A percentile compares a stretch with the other conserved stretches of the same genome.
Evolutionary conservation across 2,888 invertebrate species (phyloP).

Genomic region (Cotesia congregata): DNA sequence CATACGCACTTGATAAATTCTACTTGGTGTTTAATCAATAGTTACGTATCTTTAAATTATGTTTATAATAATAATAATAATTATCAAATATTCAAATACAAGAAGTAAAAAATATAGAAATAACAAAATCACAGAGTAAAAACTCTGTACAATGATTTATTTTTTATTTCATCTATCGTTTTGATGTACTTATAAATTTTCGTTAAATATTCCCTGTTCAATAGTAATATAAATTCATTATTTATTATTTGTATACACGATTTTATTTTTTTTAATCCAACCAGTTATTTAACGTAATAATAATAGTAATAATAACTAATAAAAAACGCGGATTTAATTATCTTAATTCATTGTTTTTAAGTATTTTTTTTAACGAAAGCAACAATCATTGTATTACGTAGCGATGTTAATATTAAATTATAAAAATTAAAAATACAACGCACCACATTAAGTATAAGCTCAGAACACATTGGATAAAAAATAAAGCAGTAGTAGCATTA

Average conservation of each 20-base stretch:
- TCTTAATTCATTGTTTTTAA: not conserved
- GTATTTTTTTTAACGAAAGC: conserved; percentile 1
- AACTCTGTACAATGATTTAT: conserved; percentile 17
- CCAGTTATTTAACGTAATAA: too few species aligned
- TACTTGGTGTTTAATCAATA: conserved; percentile 13
- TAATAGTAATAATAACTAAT: too few species aligned
- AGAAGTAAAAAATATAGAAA: not conserved
- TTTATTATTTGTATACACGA: too few species aligned
- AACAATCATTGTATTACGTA: conserved; percentile 4
- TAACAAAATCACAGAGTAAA: conserved; percentile 34
- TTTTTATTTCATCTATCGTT: conserved; percentile 14
- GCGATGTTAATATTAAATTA: conserved; percentile 10
- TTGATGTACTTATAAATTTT: conserved; percentile 8
- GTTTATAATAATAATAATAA: conserved; percentile 39
- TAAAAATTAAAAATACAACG: conserved; percentile 5
- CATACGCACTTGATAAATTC: conserved; percentile 13
- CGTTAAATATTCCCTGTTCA: not conserved
- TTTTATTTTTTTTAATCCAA: too few species aligned
- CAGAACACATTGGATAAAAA: not conserved
- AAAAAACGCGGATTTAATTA: not conserved
- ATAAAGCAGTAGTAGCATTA: conserved; percentile 5
- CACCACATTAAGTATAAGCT: conserved; percentile 7
- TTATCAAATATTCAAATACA: conserved; percentile 40
- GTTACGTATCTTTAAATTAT: conserved; percentile 34
- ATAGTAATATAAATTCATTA: not conserved